Conservation (phyloP, 2,113 vertebrate genomes). For the Myotis brandtii region DNA sequence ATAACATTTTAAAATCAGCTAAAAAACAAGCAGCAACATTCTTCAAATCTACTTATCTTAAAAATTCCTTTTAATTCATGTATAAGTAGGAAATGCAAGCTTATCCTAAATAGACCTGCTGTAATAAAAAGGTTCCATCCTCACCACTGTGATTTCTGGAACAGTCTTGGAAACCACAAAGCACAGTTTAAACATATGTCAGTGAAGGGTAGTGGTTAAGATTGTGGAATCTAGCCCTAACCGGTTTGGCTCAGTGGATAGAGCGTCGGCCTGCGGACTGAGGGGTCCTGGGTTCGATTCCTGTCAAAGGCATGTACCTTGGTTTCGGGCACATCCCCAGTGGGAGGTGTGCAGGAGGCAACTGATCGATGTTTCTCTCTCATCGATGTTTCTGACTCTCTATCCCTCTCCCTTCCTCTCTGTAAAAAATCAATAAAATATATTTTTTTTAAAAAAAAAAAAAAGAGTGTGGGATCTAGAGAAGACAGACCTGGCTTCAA, state of each 20-base stretch:
- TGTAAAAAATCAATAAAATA: too few relatives aligned
- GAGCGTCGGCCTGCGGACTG: too few relatives aligned
- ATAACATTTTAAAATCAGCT: not conserved
- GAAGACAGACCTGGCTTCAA: not conserved
- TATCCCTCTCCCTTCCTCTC: too few relatives aligned
- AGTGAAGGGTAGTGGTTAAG: not conserved
- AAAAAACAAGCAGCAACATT: not conserved
- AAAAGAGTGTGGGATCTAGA: not conserved
- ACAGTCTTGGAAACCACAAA: slow-evolving; percentile 23
- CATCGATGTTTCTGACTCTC: too few relatives aligned
- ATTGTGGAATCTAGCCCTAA: not conserved
- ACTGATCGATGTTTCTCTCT: too few relatives aligned
- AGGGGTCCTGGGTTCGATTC: too few relatives aligned
- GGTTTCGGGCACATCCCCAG: too few relatives aligned
- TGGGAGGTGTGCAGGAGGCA: too few relatives aligned
- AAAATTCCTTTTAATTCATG: slow-evolving; percentile 11
- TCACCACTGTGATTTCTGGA: not conserved
- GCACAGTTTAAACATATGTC: not conserved
- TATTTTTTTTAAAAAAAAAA: too few relatives aligned
- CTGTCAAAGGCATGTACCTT: too few relatives aligned
- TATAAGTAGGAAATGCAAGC: not conserved
- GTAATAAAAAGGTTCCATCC: not conserved
- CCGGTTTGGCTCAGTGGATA: too few relatives aligned
- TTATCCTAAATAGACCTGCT: not conserved
- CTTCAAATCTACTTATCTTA: slow-evolving; percentile 1